Percentiles rank a stretch among this genome's conserved stretches.
phyloP scores from a whole-genome alignment of 2,797 vertebrate genomes.

The Epinephelus malabaricus region DNA sequence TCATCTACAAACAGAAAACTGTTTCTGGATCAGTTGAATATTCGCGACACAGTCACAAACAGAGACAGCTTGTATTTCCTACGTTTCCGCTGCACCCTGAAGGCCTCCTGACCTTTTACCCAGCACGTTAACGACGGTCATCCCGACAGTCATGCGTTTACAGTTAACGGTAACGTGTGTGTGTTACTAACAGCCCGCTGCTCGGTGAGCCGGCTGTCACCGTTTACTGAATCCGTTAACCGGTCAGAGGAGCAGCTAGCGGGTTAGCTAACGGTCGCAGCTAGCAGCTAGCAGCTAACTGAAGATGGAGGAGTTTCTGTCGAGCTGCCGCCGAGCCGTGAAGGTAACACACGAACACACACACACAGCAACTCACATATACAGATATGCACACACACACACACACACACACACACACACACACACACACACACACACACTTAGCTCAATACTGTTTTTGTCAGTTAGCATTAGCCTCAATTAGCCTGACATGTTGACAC shows the following conservation, averaged over 20 bases:
- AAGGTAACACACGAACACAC: conserved; percentile 70
- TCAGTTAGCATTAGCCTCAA: neutral
- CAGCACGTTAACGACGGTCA: neutral
- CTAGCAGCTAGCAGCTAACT: conserved; percentile 17
- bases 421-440: no score
- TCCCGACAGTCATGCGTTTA: neutral
- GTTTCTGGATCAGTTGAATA: neutral
- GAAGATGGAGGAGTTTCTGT: conserved; percentile 78
- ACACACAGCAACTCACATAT: no score
- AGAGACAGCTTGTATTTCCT: neutral
- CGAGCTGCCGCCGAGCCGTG: conserved; percentile 59
- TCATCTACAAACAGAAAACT: neutral
- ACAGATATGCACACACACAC: no score
- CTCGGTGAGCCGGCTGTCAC: neutral
- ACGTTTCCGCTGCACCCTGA: neutral
- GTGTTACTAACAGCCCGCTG: neutral
- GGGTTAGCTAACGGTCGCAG: neutral
- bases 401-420: no score
- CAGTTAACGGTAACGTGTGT: neutral
- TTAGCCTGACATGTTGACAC: neutral
- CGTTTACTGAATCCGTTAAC: conserved; percentile 12
- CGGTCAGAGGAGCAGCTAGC: neutral
- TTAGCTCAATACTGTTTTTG: no score
- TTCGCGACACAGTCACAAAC: rapidly evolving
- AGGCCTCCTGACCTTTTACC: conserved; percentile 64